Conservation (phyloP, 2,113 vertebrate species). For the Daubentonia madagascariensis region DNA sequence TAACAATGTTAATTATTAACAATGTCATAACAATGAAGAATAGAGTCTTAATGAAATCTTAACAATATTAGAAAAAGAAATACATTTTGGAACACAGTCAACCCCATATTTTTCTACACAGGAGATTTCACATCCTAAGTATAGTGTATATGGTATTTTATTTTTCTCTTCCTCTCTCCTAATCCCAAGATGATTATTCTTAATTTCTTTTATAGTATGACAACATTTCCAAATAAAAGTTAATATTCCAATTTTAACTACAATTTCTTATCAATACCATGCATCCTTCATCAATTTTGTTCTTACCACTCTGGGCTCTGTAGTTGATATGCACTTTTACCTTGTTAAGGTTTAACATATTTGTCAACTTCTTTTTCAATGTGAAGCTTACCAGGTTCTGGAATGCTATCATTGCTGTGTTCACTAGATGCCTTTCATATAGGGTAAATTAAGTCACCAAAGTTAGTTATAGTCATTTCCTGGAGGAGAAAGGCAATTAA, state of each 20-base stretch:
- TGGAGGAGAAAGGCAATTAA: conserved; percentile 73
- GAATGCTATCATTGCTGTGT: conserved; percentile 54
- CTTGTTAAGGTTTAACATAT: conserved; percentile 74
- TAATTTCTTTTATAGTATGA: conserved; percentile 26
- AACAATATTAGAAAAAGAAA: background rate
- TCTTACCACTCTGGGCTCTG: conserved; percentile 57
- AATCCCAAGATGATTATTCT: background rate
- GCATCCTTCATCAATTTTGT: conserved; percentile 72
- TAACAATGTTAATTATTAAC: background rate
- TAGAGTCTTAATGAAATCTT: background rate
- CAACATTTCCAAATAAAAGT: conserved; percentile 61
- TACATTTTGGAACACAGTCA: background rate
- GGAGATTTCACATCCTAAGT: background rate
- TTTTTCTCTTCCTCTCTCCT: background rate
- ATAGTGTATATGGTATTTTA: background rate
- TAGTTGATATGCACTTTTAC: conserved; percentile 34
- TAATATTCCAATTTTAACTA: conserved; percentile 57
- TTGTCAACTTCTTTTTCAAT: conserved; percentile 73
- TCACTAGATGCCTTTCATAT: conserved; percentile 75
- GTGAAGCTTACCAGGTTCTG: conserved; percentile 64
- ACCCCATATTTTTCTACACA: background rate
- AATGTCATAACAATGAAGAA: background rate
- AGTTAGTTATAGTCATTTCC: conserved; percentile 69
- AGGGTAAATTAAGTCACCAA: conserved; percentile 75
- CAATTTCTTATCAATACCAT: conserved; percentile 64